Conservation (phyloP, 2,888 invertebrate species). For the Andrena praecox region DNA sequence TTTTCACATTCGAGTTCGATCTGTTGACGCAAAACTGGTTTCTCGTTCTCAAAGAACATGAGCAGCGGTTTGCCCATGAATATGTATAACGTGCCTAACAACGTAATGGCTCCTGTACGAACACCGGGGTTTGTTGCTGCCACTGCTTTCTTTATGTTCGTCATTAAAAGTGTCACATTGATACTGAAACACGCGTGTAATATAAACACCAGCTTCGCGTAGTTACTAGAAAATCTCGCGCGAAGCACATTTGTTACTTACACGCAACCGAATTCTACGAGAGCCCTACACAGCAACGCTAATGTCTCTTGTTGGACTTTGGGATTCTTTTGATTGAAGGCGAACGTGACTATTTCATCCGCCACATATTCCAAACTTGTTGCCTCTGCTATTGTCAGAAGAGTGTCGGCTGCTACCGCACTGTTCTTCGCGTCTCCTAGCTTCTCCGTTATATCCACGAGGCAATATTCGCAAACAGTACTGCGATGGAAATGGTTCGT, state of each 20-base stretch:
- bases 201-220: slow-evolving; percentile 14
- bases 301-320: slow-evolving; percentile 95
- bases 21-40: slow-evolving; percentile 92
- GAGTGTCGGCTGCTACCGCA: slow-evolving; percentile 88
- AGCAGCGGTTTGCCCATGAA: slow-evolving; percentile 92
- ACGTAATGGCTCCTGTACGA: slow-evolving; percentile 90
- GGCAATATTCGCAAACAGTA: slow-evolving; percentile 90
- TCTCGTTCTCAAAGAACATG: slow-evolving; percentile 94
- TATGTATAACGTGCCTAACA: slow-evolving; percentile 92
- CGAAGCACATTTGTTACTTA: slow-evolving; percentile 84
- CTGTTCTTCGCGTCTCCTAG: slow-evolving; percentile 94
- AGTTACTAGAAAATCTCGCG: not conserved
- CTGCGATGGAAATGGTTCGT: slow-evolving; percentile 81
- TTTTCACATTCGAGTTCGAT: slow-evolving; percentile 95
- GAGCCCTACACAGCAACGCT: slow-evolving; percentile 91
- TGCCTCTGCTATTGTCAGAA: slow-evolving; percentile 92
- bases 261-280: slow-evolving; percentile 95
- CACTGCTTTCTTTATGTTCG: slow-evolving; percentile 93
- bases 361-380: slow-evolving; percentile 91
- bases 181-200: slow-evolving; percentile 83
- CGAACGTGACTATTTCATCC: slow-evolving; percentile 90
- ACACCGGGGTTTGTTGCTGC: slow-evolving; percentile 94
- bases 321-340: slow-evolving; percentile 95
- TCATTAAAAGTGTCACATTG: slow-evolving; percentile 91
- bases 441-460: slow-evolving; percentile 93